Base-by-base conservation (phyloP, 2,888 invertebrate species). In the Oligia fasciuncula region DNA sequence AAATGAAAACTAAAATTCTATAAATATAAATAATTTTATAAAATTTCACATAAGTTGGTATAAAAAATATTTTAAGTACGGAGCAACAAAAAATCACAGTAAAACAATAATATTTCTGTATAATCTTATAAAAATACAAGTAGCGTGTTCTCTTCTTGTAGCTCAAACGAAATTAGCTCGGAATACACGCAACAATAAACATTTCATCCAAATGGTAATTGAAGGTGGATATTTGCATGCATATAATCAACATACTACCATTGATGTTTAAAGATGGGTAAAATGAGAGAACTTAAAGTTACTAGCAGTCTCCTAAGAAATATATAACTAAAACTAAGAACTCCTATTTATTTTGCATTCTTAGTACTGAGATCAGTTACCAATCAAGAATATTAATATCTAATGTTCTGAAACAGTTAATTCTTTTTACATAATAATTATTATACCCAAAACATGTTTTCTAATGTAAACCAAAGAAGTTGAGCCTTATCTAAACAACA, bases 331-430 rank as follows among this genome's bases (percentile, higher is more conserved):
- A 82, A 83, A 80, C 79, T 85, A 84, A 85, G 17, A 81, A 79
- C 46, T 79, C 49, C 19, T 74, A 77, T 69, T 70, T 71, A 54
- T 65, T 75, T 72, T 78, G 70, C 75, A 80, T 82, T 74, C 62
- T 79, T 78, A 79, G 85, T 86, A 89, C 80, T 91, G 92, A 92
- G 92, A 92, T 92, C 92, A 90, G 80, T 85, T 85, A 89, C 77
- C 84, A 87, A 91, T 87, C 85, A 77, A 73, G 69, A 83, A 80
- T 72, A 76, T 68, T 73, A 68, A 60, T 46, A 79, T 29, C 11
- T 49, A 65, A 73, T 70, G 46, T 63, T 62, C 29, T 29, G 35
- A 17, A 65, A 62, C 8, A 66, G 70, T 70, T 68, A 4, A 35
- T 80, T 67, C 0, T 49, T 57, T 69, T 57, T 40, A 46, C 40